phyloP scores from a whole-genome alignment of 2,113 vertebrate species.

The Larimichthys polyactis region DNA sequence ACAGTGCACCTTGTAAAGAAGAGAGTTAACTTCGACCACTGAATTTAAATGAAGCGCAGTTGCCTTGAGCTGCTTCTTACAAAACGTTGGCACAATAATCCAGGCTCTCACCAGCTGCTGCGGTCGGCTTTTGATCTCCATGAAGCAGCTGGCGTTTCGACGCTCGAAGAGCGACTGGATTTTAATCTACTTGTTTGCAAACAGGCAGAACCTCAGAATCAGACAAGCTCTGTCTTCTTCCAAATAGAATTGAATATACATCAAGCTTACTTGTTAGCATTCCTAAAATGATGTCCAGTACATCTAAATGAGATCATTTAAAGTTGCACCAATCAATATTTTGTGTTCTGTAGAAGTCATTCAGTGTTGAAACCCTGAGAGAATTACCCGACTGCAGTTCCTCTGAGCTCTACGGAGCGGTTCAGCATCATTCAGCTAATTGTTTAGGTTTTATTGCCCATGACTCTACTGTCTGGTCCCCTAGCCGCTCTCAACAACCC shows the following conservation, averaged over 20 bases:
- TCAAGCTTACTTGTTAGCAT: background rate
- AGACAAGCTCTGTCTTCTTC: background rate
- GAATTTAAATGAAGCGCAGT: conserved; percentile 19
- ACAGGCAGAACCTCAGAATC: background rate
- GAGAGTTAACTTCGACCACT: background rate
- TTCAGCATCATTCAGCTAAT: background rate
- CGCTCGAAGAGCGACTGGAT: background rate
- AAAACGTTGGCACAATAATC: background rate
- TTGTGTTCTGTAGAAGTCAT: background rate
- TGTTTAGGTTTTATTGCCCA: background rate
- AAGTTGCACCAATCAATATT: no score
- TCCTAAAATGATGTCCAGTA: no score
- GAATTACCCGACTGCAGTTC: background rate
- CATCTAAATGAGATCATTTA: no score
- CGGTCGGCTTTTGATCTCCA: conserved; percentile 25
- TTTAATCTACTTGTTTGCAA: conserved; percentile 40
- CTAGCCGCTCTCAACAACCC: background rate
- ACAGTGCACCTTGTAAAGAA: background rate
- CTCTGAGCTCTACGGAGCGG: background rate
- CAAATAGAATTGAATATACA: background rate
- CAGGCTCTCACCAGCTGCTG: conserved; percentile 36
- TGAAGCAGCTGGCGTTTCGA: conserved; percentile 26
- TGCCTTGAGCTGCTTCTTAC: conserved; percentile 20
- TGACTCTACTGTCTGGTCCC: background rate
- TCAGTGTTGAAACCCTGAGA: background rate